Conservation (phyloP, 2,888 invertebrate genomes). For the Pheosia tremula region DNA sequence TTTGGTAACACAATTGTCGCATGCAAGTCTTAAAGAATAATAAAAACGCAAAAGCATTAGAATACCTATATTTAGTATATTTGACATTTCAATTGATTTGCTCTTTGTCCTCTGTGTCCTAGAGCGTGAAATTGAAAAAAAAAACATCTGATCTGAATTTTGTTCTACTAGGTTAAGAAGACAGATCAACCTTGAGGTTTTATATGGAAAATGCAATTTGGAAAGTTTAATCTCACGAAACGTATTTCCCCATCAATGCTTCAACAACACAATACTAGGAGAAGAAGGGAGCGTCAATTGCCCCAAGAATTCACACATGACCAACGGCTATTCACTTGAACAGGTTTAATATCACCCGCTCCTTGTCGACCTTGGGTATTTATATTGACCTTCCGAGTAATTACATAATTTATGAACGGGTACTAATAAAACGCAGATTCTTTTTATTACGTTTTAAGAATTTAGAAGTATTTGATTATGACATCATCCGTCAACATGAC, state of each 20-base stretch:
- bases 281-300: constrained; percentile 42
- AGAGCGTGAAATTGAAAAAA: constrained; percentile 19
- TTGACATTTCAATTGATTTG: not conserved
- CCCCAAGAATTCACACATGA: constrained; percentile 48
- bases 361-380: constrained; percentile 55
- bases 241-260: constrained; percentile 36
- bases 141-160: constrained; percentile 5
- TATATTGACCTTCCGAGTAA: constrained; percentile 63
- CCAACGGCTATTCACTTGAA: constrained; percentile 46
- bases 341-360: constrained; percentile 59
- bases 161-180: constrained; percentile 7
- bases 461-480: constrained; percentile 31
- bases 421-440: constrained; percentile 49
- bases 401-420: constrained; percentile 64
- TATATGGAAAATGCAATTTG: constrained; percentile 16
- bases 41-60: not conserved
- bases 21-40: not conserved
- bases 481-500: constrained; percentile 33
- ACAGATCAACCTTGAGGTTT: constrained; percentile 9
- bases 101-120: constrained; percentile 3
- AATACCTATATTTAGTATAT: not conserved
- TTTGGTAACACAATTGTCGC: not conserved
- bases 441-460: constrained; percentile 44
- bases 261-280: constrained; percentile 49
- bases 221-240: constrained; percentile 31